phyloP scores from a whole-genome alignment of 2,888 invertebrate species.

The Lymantria dispar region DNA sequence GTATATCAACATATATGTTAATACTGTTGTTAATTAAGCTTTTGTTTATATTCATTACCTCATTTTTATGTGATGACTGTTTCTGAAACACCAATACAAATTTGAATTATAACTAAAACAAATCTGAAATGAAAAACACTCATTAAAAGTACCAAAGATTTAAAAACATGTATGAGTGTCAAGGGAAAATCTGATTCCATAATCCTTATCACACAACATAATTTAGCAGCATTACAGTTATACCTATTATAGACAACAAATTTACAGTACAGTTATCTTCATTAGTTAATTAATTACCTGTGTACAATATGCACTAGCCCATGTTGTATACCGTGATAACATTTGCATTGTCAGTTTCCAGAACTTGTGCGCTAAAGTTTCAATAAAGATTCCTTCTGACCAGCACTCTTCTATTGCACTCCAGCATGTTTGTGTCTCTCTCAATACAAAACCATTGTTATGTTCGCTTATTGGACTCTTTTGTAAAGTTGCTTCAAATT shows the following conservation, averaged over 20 bases:
- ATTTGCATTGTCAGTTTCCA: constrained; percentile 95
- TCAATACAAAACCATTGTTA: constrained; percentile 68
- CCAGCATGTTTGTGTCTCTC: constrained; percentile 77
- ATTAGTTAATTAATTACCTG: constrained; percentile 51
- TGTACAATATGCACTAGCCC: constrained; percentile 79
- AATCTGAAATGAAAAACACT: neutral
- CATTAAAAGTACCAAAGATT: neutral
- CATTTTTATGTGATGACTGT: constrained; percentile 47
- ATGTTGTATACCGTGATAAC: constrained; percentile 89
- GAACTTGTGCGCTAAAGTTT: constrained; percentile 90
- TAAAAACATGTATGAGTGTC: neutral
- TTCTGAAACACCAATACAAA: constrained; percentile 46
- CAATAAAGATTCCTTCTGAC: constrained; percentile 89
- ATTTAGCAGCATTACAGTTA: neutral
- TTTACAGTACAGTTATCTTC: neutral
- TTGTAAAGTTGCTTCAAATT: constrained; percentile 64
- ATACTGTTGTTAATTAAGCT: constrained; percentile 63
- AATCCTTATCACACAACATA: neutral
- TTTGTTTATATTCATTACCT: constrained; percentile 58
- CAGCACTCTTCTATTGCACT: constrained; percentile 84
- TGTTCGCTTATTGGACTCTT: constrained; percentile 49
- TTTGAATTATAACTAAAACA: neutral
- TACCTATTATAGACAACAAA: neutral
- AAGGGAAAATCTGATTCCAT: neutral
- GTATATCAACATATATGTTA: constrained; percentile 60